Conservation (phyloP, 2,113 vertebrate species). For the Rousettus leschenaultii region DNA sequence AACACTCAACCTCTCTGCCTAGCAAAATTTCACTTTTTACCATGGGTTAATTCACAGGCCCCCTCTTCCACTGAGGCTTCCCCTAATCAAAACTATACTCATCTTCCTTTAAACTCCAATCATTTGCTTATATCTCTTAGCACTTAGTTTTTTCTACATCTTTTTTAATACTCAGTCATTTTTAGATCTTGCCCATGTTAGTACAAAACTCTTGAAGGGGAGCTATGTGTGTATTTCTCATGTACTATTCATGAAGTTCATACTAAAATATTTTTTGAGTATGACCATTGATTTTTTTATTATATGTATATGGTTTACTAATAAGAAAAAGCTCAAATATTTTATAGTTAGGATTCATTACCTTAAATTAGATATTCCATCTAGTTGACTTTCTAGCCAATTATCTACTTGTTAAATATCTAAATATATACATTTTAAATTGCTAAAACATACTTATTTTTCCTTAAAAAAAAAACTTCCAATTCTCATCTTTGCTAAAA, state of each 20-base stretch:
- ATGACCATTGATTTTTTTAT: background rate
- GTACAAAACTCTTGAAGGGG: background rate
- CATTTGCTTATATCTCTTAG: background rate
- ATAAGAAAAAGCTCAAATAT: background rate
- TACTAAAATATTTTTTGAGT: background rate
- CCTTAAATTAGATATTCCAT: background rate
- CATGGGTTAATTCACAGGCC: background rate
- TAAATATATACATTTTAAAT: background rate
- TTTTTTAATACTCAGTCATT: background rate
- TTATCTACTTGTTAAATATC: background rate
- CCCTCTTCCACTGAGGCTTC: background rate
- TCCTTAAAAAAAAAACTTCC: background rate
- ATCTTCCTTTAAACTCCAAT: background rate
- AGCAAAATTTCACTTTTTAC: background rate
- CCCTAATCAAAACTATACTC: background rate
- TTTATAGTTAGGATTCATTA: background rate
- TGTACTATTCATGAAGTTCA: too few species aligned
- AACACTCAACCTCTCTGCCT: background rate
- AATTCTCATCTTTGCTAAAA: background rate
- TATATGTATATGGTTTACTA: background rate
- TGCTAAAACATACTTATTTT: background rate
- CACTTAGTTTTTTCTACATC: background rate
- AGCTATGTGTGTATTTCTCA: background rate
- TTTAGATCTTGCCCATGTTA: background rate
- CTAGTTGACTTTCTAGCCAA: background rate